Evolutionary conservation across 2,888 invertebrate species (phyloP).

Genomic region (Cephus pygmeus): DNA sequence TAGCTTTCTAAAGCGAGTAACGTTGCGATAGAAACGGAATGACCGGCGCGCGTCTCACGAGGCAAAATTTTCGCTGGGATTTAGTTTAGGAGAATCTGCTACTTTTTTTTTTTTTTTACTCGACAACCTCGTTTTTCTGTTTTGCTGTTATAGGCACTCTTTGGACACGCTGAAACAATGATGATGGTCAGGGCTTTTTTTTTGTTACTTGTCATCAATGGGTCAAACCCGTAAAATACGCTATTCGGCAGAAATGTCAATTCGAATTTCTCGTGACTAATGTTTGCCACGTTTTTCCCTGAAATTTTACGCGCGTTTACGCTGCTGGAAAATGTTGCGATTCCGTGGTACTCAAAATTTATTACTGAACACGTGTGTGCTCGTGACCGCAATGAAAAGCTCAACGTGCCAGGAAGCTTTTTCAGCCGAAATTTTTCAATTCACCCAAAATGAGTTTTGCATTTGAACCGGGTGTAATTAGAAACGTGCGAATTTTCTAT

Average conservation of each 20-base stretch:
- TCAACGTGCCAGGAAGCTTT: neutral
- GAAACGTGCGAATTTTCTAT: constrained; percentile 1
- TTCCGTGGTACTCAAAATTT: neutral
- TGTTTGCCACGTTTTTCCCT: neutral
- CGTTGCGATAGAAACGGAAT: constrained; percentile 14
- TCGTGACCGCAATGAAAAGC: neutral
- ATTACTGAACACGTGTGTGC: neutral
- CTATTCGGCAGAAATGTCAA: neutral
- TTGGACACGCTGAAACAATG: neutral
- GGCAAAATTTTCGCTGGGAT: neutral
- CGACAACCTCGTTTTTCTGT: too few relatives aligned
- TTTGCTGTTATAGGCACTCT: neutral
- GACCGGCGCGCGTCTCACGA: neutral
- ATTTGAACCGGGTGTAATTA: constrained; percentile 36
- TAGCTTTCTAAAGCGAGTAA: constrained; percentile 63
- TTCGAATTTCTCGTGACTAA: neutral
- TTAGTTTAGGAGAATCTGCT: neutral
- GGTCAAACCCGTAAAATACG: neutral
- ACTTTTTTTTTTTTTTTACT: neutral
- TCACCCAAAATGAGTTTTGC: neutral
- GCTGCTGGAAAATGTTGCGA: neutral
- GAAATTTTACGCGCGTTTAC: neutral
- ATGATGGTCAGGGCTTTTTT: neutral
- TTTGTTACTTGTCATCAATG: too few relatives aligned
- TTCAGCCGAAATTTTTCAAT: neutral